Evolutionary conservation across 2,888 invertebrate genomes (phyloP).

Genomic region (Euclidia mi): DNA sequence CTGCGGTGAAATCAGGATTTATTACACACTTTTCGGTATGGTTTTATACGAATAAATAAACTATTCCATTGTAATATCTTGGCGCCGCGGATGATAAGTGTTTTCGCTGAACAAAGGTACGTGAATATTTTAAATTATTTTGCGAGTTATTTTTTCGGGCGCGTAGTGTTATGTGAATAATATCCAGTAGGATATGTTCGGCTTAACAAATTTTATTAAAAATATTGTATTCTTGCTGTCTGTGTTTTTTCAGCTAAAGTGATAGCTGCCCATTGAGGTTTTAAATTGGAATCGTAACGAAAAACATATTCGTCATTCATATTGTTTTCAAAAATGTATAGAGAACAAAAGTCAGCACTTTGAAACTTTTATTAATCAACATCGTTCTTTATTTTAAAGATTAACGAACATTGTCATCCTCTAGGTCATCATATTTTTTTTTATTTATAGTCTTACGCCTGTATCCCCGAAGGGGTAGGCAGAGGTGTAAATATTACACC

Average conservation of each 20-base stretch:
- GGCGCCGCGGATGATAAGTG: slow-evolving; percentile 46
- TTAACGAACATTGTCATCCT: too few species aligned
- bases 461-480: too few species aligned
- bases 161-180: slow-evolving; percentile 7
- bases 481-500: too few species aligned
- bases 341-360: background rate
- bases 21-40: slow-evolving; percentile 82
- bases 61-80: slow-evolving; percentile 68
- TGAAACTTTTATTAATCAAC: too few species aligned
- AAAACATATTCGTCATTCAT: background rate
- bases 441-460: too few species aligned
- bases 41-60: slow-evolving; percentile 77
- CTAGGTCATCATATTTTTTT: too few species aligned
- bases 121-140: slow-evolving; percentile 36
- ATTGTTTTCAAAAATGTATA: background rate
- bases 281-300: background rate
- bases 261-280: background rate
- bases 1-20: slow-evolving; percentile 83
- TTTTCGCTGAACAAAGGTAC: slow-evolving; percentile 39
- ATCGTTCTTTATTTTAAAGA: too few species aligned
- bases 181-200: slow-evolving; percentile 2
- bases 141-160: slow-evolving; percentile 17
- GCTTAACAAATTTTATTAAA: slow-evolving; percentile 10
- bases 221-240: background rate
- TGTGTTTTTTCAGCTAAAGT: slow-evolving; percentile 12